Evolutionary conservation across 2,888 invertebrate species (phyloP), one percentile per base, ranked within the genome.

Genomic region (Diploptera punctata): DNA sequence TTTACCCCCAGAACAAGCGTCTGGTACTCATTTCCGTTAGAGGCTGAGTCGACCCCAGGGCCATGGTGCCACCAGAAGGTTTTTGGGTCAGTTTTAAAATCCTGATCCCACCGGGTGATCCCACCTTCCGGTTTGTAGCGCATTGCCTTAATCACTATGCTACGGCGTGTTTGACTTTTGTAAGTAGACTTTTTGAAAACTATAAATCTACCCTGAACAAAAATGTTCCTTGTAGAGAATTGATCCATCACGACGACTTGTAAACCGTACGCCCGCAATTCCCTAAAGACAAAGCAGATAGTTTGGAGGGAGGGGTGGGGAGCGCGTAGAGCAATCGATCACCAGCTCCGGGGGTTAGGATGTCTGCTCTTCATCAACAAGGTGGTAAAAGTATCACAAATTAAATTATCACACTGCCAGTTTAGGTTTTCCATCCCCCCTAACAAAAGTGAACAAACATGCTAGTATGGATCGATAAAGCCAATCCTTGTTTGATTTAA

Each of bases 251-350:
- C 21, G 1, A 13, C 13, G 1, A 9, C 7, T 2, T 10, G 16
- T 10, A 52, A 18, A 19, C 52, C 52, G 13, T 3, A 21, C 9
- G 33, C 33, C 33, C 33, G 43, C 24, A 44, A 44, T n/a, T 65
- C 65, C 65, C 65, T 38, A 29, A 26, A 65, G 65, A 44, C 43
- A 47, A 47, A 26, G 57, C 24, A 24, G 52, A 24, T 4, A 19
- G 9, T 52, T 7, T 7, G n/a, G 16, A 29, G 26, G 57, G 65
- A 44, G 38, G 47, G 24, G 65, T 65, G 26, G 31, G 38, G 33
- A 43, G 62, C 21, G 33, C 33, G 43, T 21, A 62, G 38, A 62
- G 24, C 62, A 62, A 62, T 62, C 62, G 62, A 62, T 62, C 62
- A 62, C 43, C 13, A 43, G 13, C n/a, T 16, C 62, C 38, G 38